Evolutionary conservation across 1,140 invertebrate species (phyloP).

Genomic region (Contarinia nasturtii): DNA sequence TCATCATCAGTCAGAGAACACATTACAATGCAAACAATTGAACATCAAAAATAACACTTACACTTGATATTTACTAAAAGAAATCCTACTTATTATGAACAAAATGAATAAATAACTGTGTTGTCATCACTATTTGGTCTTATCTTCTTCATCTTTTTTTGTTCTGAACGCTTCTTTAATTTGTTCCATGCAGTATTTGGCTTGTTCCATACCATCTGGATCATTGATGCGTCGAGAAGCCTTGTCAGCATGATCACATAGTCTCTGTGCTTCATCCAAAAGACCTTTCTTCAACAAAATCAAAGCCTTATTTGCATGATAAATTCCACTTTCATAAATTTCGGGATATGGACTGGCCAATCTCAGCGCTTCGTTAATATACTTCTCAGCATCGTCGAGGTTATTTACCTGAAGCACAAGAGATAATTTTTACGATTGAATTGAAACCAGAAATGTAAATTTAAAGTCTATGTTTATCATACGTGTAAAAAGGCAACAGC

Average conservation of each 20-base stretch:
- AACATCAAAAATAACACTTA: too few relatives aligned
- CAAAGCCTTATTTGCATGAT: conserved; percentile 70
- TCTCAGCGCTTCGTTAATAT: conserved; percentile 49
- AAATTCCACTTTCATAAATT: conserved; percentile 44
- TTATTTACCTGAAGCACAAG: conserved; percentile 31
- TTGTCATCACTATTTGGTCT: neutral
- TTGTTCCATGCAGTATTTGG: conserved; percentile 46
- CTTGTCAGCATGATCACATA: conserved; percentile 47
- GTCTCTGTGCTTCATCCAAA: conserved; percentile 44
- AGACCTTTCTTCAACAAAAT: conserved; percentile 53
- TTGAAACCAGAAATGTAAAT: neutral
- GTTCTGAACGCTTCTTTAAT: conserved; percentile 23
- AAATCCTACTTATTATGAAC: neutral
- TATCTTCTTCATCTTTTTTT: too few relatives aligned
- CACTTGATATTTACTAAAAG: too few relatives aligned
- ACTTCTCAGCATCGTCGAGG: conserved; percentile 44
- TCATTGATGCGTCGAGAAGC: conserved; percentile 44
- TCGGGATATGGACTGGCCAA: conserved; percentile 38
- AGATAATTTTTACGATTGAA: neutral
- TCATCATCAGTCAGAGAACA: too few relatives aligned
- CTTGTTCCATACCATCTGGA: conserved; percentile 40
- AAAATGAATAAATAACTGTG: neutral
- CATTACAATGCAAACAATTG: too few relatives aligned
- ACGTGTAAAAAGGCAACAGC: conserved; percentile 46
- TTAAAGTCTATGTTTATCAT: neutral